Evolutionary conservation across 1,140 invertebrate genomes (phyloP), one percentile per base, ranked within the genome.

Genomic region (Patella vulgata): DNA sequence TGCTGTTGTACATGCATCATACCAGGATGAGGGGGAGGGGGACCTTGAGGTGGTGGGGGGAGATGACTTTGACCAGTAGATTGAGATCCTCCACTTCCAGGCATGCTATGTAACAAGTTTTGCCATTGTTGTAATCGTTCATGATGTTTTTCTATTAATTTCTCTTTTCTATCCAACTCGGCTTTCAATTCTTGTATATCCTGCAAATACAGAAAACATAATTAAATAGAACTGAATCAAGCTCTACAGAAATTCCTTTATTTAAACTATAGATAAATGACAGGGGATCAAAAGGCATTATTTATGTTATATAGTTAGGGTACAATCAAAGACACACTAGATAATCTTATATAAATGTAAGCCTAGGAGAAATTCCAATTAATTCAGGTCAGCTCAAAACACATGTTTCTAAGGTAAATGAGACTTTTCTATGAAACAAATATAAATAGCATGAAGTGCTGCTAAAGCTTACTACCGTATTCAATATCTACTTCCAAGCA

Each of bases 41-140:
- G 43, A 21, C 47, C 39, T 31, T 33, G 28, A 46, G 51, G 36
- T 14, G 46, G 46, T 47, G 63, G 66, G 40, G 70, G 71, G 30
- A 63, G 31, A 0, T 51, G 40, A 12, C 53, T 54, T 19, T 59
- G 52, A 50, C 56, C 59, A 5, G 66, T 64, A 23, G 60, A 31
- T 27, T 46, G 40, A 11, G 44, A n/a, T 9, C 43, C 27, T 11
- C 31, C 48, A 21, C 43, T 48, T 21, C 46, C 55, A 48, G 36
- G 47, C n/a, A 59, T 67, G 27, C 63, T 33, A n/a, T 65, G 90
- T 12, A 97, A 84, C 28, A 96, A 84, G 71, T 89, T 91, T 80
- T 96, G 94, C 95, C 94, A 97, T 44, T 92, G 88, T 14, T 89
- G 88, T 42, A 97, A 91, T 79, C 95, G 95, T 33, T 96, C 94